These are phyloP conservation scores for Cephonodes hylas DNA, from an alignment of 2,888 invertebrate species.

Conservation along the genomic window DNA sequence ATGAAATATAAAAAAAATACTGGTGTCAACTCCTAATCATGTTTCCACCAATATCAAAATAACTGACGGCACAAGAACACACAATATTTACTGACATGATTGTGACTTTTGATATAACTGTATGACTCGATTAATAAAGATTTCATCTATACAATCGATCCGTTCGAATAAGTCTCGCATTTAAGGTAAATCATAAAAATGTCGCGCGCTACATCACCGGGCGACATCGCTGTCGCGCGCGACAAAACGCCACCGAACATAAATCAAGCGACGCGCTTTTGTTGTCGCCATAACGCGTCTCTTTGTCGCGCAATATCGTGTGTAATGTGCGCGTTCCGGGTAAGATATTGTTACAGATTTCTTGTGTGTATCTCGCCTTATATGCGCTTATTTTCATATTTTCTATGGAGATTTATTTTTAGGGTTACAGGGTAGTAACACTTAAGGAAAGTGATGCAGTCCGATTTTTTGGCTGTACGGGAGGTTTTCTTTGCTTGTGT, in stretches of 20 bases:
- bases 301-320: conserved; percentile 46
- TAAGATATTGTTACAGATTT: conserved; percentile 52
- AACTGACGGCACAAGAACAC: too few species aligned
- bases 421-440: background rate
- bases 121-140: background rate
- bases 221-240: conserved; percentile 7
- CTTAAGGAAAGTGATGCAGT: background rate
- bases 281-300: conserved; percentile 46
- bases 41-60: too few species aligned
- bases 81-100: background rate
- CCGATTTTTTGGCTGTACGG: background rate
- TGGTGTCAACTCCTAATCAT: too few species aligned
- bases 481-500: too few species aligned
- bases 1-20: too few species aligned
- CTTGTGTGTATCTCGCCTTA: conserved; percentile 12
- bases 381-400: conserved; percentile 3
- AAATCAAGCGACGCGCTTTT: conserved; percentile 37
- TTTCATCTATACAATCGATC: background rate
- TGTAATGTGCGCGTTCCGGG: conserved; percentile 38
- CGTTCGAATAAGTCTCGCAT: background rate
- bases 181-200: background rate
- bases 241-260: conserved; percentile 23
- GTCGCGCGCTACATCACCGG: background rate
- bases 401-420: background rate
- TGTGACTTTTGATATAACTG: background rate